These are phyloP conservation scores for Delia radicum DNA, from an alignment of 1,140 invertebrate genomes.

Conservation along the genomic window DNA sequence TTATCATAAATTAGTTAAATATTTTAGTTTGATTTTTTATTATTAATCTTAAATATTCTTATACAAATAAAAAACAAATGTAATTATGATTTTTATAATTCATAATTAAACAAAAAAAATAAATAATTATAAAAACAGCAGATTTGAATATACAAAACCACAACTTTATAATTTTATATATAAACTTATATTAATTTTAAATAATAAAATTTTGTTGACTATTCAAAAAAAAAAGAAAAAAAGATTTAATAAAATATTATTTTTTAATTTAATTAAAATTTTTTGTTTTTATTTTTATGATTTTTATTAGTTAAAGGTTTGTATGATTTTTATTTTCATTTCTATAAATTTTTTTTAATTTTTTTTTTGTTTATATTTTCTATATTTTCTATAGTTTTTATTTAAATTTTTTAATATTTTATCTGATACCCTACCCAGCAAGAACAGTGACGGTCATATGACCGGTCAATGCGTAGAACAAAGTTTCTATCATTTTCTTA, in stretches of 20 bases:
- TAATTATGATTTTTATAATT: background rate
- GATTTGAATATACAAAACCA: background rate
- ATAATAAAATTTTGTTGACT: slow-evolving; percentile 22
- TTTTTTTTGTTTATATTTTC: too few relatives aligned
- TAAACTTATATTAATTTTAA: background rate
- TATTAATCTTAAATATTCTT: slow-evolving; percentile 10
- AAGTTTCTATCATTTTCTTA: too few relatives aligned
- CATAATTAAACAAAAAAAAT: background rate
- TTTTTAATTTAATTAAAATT: background rate
- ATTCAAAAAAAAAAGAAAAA: slow-evolving; percentile 3
- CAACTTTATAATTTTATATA: background rate
- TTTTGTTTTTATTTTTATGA: slow-evolving; percentile 4
- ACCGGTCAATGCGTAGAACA: too few relatives aligned
- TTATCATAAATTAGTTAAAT: slow-evolving; percentile 24
- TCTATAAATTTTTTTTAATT: background rate
- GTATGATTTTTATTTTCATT: slow-evolving; percentile 1
- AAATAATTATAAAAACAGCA: background rate
- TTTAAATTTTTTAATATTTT: too few relatives aligned
- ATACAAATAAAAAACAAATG: background rate
- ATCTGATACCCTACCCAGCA: too few relatives aligned
- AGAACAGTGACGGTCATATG: too few relatives aligned
- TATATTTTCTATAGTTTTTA: too few relatives aligned
- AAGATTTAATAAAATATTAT: slow-evolving; percentile 16
- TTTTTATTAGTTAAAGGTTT: background rate
- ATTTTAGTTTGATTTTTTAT: slow-evolving; percentile 24